Evolutionary conservation across 2,888 invertebrate species (phyloP), one percentile per base, ranked within the genome.

Genomic region (Punctoribates punctum): DNA sequence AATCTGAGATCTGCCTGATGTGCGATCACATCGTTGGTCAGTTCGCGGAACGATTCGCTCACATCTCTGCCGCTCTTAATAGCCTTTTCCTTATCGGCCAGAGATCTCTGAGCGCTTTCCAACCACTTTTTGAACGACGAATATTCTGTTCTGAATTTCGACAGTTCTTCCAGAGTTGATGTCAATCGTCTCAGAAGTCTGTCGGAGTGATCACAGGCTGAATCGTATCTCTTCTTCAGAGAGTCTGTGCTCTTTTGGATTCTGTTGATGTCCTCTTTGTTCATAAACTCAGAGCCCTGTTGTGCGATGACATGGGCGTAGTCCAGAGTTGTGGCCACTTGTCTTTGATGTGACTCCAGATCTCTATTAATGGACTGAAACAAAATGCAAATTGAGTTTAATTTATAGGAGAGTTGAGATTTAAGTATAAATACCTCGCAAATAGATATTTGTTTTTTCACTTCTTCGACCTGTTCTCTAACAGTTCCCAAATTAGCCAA

Each of bases 1-100:
- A 96, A 97, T 77, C 96, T 87, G 42, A 96, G 86, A 85, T 97
- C 97, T 0, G 95, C 97, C 84, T 96, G 96, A 83, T 96, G 96
- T 0, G 94, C 92, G 82, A 96, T 94, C 2, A 97, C 94, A 84
- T 95, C 95, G 79, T 91, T 91, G 42, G 94, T 91, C 83, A 95
- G 93, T 81, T 93, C 76, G 79, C 80, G 60, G 25, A 79, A 79
- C 70, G 57, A 38, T 17, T 76, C 72, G 54, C 48, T 57, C 25
- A 17, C 13, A 73, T 48, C 60, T 34, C 38, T 27, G 25, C 42
- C 34, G 8, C 27, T n/a, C 46, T 29, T 90, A 6, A 94, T 84
- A 0, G 91, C 89, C 0, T 90, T 88, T 82, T 95, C 95, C 83
- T 93, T 93, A 79, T 94, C 94, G 83, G 93, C 92, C 13, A 95